phyloP scores from a whole-genome alignment of 2,797 vertebrate species.

The Astyanax mexicanus region DNA sequence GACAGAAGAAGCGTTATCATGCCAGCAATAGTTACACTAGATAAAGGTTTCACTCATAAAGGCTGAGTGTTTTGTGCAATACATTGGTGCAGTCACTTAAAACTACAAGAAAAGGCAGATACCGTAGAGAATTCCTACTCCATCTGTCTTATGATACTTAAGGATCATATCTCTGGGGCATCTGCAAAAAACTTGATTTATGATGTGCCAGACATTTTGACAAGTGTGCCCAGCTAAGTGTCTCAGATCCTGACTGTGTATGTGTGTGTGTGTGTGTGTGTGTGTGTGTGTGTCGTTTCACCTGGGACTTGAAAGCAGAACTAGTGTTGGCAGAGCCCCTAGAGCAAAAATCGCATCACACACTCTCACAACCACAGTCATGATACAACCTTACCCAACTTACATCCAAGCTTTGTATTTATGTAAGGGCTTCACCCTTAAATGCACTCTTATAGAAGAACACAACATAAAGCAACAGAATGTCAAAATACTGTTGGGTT shows the following conservation, averaged over 20 bases:
- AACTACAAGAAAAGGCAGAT: neutral
- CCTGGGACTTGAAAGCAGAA: constrained; percentile 21
- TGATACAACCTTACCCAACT: no score
- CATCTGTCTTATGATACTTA: constrained; percentile 46
- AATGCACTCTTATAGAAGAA: no score
- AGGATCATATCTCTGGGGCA: constrained; percentile 41
- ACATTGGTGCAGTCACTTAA: neutral
- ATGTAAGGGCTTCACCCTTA: no score
- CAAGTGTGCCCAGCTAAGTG: constrained; percentile 5
- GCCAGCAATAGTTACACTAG: neutral
- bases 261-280: constrained; percentile 13
- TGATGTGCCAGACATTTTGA: constrained; percentile 41
- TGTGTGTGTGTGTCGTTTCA: constrained; percentile 23
- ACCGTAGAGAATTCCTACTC: constrained; percentile 19
- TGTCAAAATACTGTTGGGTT: no score
- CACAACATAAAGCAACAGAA: no score
- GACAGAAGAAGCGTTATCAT: neutral
- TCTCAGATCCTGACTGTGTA: constrained; percentile 23
- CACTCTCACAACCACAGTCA: neutral
- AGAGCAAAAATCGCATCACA: neutral
- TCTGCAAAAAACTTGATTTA: constrained; percentile 39
- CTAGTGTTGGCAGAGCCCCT: neutral
- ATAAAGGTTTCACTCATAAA: neutral
- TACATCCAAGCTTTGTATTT: no score
- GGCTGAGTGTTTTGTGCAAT: neutral